A percentile compares a stretch with the other conserved stretches of the same genome.
These are phyloP conservation scores for Brachyistius frenatus DNA, from an alignment of 2,113 vertebrate genomes.

Conservation along the genomic window DNA sequence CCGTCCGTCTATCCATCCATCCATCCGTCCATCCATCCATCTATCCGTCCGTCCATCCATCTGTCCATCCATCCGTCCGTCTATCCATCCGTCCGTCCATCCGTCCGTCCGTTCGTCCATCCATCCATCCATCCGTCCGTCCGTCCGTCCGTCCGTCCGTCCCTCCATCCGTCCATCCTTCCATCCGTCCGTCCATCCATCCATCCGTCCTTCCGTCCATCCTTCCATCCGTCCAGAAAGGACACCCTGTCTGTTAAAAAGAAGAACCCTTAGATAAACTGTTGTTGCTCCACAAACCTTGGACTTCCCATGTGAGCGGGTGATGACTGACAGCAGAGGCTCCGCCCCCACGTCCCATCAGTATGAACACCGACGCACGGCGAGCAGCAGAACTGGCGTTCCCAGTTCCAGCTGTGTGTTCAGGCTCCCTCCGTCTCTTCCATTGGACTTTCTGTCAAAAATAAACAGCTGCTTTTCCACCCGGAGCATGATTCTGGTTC, in stretches of 20 bases:
- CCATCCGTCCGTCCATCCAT: too few species aligned
- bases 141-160: too few species aligned
- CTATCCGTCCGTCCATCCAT: too few species aligned
- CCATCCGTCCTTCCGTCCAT: not conserved
- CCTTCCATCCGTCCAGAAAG: conserved; percentile 33
- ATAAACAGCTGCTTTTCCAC: conserved; percentile 42
- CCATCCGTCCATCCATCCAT: too few species aligned
- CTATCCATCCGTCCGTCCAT: too few species aligned
- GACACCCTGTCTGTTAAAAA: conserved; percentile 7
- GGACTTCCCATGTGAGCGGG: conserved; percentile 58
- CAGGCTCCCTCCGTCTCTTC: conserved; percentile 27
- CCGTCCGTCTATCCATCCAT: too few species aligned
- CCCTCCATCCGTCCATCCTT: too few species aligned
- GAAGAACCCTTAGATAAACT: conserved; percentile 46
- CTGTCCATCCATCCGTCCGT: too few species aligned
- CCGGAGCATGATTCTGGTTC: conserved; percentile 8
- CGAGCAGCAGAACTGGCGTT: conserved; percentile 46
- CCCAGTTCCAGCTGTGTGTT: conserved; percentile 11
- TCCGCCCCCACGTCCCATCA: conserved; percentile 42
- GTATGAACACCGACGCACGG: conserved; percentile 39
- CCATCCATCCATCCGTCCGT: too few species aligned
- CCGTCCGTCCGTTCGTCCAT: too few species aligned
- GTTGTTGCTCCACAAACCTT: conserved; percentile 56
- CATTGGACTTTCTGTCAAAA: conserved; percentile 53
- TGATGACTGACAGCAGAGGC: conserved; percentile 34